These are phyloP conservation scores for Fulmarus glacialis DNA, from an alignment of 2,113 vertebrate genomes.

Conservation along the genomic window DNA sequence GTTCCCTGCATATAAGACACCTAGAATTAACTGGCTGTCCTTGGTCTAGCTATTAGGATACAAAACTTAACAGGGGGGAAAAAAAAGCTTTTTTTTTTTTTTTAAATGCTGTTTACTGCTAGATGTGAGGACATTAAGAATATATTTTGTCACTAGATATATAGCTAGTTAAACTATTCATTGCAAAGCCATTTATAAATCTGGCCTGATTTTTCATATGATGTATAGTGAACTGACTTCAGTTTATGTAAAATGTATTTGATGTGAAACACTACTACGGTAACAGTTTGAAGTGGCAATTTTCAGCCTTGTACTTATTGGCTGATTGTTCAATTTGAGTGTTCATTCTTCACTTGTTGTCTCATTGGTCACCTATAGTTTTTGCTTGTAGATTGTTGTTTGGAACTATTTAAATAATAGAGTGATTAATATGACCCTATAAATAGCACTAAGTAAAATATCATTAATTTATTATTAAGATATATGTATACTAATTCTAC, in stretches of 20 bases:
- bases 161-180: neutral
- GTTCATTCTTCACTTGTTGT: neutral
- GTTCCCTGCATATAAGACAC: neutral
- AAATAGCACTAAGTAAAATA: neutral
- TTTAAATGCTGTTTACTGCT: neutral
- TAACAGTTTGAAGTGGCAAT: neutral
- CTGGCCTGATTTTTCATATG: neutral
- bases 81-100: too few relatives aligned
- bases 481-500: neutral
- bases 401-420: neutral
- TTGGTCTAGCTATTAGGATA: neutral
- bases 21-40: neutral
- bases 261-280: fast-evolving
- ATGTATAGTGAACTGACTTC: neutral
- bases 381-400: neutral
- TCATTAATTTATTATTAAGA: neutral
- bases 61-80: neutral
- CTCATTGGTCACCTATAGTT: neutral
- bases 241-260: neutral
- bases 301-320: neutral
- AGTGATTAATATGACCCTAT: neutral
- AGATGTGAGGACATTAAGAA: neutral
- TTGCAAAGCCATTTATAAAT: neutral
- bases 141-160: neutral
- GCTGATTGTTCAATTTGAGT: neutral